Conservation (phyloP, 2,888 invertebrate species). For the Carterocephalus palaemon region DNA sequence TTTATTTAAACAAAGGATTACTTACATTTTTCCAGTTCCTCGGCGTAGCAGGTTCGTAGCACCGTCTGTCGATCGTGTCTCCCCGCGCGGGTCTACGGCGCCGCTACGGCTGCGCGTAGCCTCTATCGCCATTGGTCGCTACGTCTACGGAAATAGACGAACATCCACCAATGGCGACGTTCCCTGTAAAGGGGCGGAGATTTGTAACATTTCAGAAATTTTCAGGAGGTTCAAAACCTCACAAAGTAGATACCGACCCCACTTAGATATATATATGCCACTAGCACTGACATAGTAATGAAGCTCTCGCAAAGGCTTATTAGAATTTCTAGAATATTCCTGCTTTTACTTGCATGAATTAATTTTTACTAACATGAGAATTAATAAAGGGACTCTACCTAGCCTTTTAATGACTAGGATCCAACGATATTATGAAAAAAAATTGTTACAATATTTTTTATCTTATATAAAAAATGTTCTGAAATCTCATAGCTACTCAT, state of each 20-base stretch:
- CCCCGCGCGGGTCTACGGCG: constrained; percentile 61
- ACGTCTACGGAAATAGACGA: constrained; percentile 54
- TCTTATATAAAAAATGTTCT: too few species aligned
- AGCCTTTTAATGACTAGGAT: too few species aligned
- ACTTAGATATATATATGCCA: constrained; percentile 39
- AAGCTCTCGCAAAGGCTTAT: constrained; percentile 12
- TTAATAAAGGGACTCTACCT: too few species aligned
- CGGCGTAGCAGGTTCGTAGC: constrained; percentile 65
- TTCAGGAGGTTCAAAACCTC: constrained; percentile 63
- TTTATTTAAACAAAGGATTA: constrained; percentile 34
- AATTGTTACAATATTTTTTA: background rate
- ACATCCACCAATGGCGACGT: constrained; percentile 57
- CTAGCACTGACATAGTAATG: constrained; percentile 8
- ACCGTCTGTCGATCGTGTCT: constrained; percentile 69
- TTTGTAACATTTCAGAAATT: constrained; percentile 71
- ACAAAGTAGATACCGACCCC: constrained; percentile 47
- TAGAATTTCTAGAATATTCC: background rate
- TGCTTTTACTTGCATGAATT: too few species aligned
- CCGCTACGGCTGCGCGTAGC: constrained; percentile 72
- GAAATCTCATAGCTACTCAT: too few species aligned
- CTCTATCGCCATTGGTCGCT: constrained; percentile 59
- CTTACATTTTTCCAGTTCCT: constrained; percentile 71
- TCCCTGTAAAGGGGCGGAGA: constrained; percentile 67
- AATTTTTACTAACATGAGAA: too few species aligned
- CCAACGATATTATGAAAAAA: too few species aligned